Base-by-base conservation (phyloP, 2,113 vertebrate species). In the Fregata magnificens region DNA sequence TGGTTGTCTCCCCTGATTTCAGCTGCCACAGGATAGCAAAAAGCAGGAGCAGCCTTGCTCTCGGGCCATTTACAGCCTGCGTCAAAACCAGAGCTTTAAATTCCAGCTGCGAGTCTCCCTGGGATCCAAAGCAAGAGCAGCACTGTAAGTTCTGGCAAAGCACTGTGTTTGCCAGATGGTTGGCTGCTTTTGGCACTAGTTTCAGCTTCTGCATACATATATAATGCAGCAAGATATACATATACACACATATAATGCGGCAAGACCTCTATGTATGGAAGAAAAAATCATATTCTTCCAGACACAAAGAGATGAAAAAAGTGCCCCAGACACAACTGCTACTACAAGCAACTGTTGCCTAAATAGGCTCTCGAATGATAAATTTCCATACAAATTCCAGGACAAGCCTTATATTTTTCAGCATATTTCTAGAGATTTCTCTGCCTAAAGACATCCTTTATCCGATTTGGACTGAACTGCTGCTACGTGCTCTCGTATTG, bases 201-300 rank as follows among this genome's bases (percentile, higher is more conserved):
- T 95, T 66, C 89, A 83, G 93, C 93, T 97, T 87, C 96, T 97
- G 91, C 71, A 73, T 73, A 77, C 36, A 73, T 47, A 79, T 34
- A 65, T 77, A 87, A 82, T 82, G 73, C 76, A 81, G 56, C 18
- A 61, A 90, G 89, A 69, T 34, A 82, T 22, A 86, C 15, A n/a
- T 17, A 72, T n/a, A 52, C 25, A 71, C 16, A 55, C 55, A 21
- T 42, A 91, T 36, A 79, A 47, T 76, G 58, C 65, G 93, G 67
- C 19, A 62, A 80, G 78, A 44, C 38, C 36, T 77, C 53, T 82
- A 63, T 19, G 4, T 76, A 44, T 36, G 44, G 72, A 93, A 92
- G 59, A 78, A 88, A 88, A 95, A 90, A 53, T 12, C 5, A 5
- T 74, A 34, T 28, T 82, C 70, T 85, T 97, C 47, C 67, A 87